A percentile compares a stretch with the other conserved stretches of the same genome.
Evolutionary conservation across 2,113 vertebrate genomes (phyloP).

Genomic region (Mungos mungo): DNA sequence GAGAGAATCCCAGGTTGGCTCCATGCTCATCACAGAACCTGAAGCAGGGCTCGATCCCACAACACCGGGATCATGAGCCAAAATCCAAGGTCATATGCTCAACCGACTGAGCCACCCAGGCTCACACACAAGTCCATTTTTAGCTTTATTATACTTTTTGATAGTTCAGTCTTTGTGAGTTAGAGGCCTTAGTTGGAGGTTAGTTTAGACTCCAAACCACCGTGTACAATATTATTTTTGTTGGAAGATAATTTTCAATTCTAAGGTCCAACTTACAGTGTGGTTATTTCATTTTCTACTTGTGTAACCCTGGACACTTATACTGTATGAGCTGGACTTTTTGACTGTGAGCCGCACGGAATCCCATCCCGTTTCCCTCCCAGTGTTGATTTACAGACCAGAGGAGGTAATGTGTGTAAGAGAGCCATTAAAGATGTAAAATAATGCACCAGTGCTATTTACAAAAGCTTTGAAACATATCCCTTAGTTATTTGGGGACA

Average conservation of each 20-base stretch:
- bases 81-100: too few relatives aligned
- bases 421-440: neutral
- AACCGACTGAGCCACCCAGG: too few relatives aligned
- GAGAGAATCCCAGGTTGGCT: too few relatives aligned
- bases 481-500: neutral
- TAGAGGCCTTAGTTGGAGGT: neutral
- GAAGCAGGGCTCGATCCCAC: too few relatives aligned
- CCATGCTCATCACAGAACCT: too few relatives aligned
- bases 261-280: neutral
- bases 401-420: neutral
- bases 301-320: neutral
- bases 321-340: neutral
- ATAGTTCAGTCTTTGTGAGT: neutral
- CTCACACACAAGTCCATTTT: neutral
- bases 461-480: neutral
- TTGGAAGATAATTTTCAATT: slow-evolving; percentile 1
- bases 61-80: too few relatives aligned
- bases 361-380: neutral
- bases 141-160: neutral
- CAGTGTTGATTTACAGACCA: neutral
- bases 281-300: neutral
- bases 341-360: neutral
- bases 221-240: neutral
- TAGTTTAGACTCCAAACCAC: neutral
- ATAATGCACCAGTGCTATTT: neutral